Evolutionary conservation across 2,113 vertebrate genomes (phyloP).

Genomic region (Kryptolebias marmoratus): DNA sequence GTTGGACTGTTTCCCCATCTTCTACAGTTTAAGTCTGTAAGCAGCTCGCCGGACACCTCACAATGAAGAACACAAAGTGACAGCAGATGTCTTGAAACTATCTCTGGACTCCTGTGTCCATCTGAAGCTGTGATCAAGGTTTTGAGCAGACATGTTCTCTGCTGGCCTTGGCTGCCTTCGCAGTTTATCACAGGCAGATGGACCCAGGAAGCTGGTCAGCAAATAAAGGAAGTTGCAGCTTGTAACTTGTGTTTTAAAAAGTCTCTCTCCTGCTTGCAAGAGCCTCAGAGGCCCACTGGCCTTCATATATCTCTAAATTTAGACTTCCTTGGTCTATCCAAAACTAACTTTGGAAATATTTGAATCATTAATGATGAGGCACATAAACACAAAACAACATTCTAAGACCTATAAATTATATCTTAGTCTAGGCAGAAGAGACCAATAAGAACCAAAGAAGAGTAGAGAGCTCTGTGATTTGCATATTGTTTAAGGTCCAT

Average conservation of each 20-base stretch:
- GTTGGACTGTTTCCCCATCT: neutral
- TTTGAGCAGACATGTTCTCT: slow-evolving; percentile 28
- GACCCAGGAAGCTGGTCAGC: slow-evolving; percentile 25
- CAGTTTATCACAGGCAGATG: slow-evolving; percentile 31
- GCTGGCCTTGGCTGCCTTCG: slow-evolving; percentile 28
- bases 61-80: slow-evolving; percentile 31
- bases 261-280: neutral
- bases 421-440: neutral
- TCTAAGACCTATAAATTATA: slow-evolving; percentile 38
- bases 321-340: neutral
- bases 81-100: slow-evolving; percentile 56
- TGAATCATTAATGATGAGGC: neutral
- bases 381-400: slow-evolving; percentile 40
- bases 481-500: slow-evolving; percentile 39
- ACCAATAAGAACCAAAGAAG: slow-evolving; percentile 4
- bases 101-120: slow-evolving; percentile 20
- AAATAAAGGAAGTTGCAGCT: neutral
- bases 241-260: neutral
- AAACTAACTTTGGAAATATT: neutral
- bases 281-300: neutral
- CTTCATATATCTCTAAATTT: neutral
- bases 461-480: slow-evolving; percentile 42
- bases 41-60: slow-evolving; percentile 11
- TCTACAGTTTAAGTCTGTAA: slow-evolving; percentile 23
- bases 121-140: slow-evolving; percentile 36